phyloP scores from a whole-genome alignment of 2,113 vertebrate species.

The Percina caprodes region DNA sequence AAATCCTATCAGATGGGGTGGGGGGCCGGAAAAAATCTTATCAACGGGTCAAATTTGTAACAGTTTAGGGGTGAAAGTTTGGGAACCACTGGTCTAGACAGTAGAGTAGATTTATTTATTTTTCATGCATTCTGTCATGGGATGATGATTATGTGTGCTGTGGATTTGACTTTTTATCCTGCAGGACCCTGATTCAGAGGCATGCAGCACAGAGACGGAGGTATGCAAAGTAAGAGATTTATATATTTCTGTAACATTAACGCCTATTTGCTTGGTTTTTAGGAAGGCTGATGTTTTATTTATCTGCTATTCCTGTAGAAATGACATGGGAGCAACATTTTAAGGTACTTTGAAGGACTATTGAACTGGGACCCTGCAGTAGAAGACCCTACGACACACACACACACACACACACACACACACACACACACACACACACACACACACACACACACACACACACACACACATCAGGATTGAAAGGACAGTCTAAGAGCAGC shows the following conservation, averaged over 20 bases:
- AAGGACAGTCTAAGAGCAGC: background rate
- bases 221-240: slow-evolving; percentile 31
- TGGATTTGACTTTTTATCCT: slow-evolving; percentile 30
- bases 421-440: too few species aligned
- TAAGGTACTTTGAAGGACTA: slow-evolving; percentile 25
- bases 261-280: background rate
- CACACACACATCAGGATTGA: slow-evolving; percentile 8
- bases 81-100: background rate
- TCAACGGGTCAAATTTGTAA: too few species aligned
- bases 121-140: background rate
- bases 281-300: slow-evolving; percentile 16
- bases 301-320: slow-evolving; percentile 54
- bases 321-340: slow-evolving; percentile 42
- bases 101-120: background rate
- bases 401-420: too few species aligned
- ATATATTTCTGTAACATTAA: background rate
- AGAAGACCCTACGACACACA: background rate
- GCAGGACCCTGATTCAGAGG: slow-evolving; percentile 73
- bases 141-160: background rate
- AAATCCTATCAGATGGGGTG: too few species aligned
- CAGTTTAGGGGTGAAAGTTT: too few species aligned
- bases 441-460: slow-evolving; percentile 14
- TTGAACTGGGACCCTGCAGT: slow-evolving; percentile 38
- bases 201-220: slow-evolving; percentile 47
- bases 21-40: too few species aligned